Base-by-base conservation (phyloP, 2,113 vertebrate genomes). In the Corythornis vintsioides region DNA sequence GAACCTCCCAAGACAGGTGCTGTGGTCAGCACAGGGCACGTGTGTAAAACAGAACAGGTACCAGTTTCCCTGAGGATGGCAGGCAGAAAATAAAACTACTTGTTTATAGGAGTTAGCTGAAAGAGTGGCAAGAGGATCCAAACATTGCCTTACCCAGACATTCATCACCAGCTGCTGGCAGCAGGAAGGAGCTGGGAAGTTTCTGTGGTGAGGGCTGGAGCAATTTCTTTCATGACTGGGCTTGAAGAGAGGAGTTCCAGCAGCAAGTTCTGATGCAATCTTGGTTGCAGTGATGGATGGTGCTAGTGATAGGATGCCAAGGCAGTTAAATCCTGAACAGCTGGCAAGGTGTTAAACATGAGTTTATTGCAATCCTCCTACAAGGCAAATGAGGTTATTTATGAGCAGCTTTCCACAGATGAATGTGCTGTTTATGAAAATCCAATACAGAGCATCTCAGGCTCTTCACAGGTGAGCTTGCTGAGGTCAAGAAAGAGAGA, bases 251-350 rank as follows among this genome's bases (percentile, higher is more conserved):
- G 90, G 74, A 6, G 1, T 81, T 91, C 86, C 0, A 0, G 80
- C 88, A 48, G 50, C 29, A 87, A 83, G 64, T 89, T 85, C 22
- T 93, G 92, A 79, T 93, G 77, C 80, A 87, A 64, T 89, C 45
- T 70, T 93, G 90, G 74, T 86, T 92, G 77, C 55, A 76, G 5
- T 92, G 84, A 91, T 92, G 72, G 83, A 94, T 92, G 47, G 74
- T 40, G 43, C 78, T 73, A 31, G 57, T 45, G 73, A 61, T 90
- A 57, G 0, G 59, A 63, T 91, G 78, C 74, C 86, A 85, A 70
- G 47, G 60, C 88, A 83, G 74, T 83, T 94, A 85, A 85, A 85
- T 94, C 60, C 84, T 71, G 45, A 84, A 79, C 84, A 93, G 87
- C 86, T 93, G 93, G 73, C 77, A 85, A 87, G 77, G 42, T 90